Base-by-base conservation (phyloP, 2,888 invertebrate genomes). In the Himalopsyche kuldschensis region DNA sequence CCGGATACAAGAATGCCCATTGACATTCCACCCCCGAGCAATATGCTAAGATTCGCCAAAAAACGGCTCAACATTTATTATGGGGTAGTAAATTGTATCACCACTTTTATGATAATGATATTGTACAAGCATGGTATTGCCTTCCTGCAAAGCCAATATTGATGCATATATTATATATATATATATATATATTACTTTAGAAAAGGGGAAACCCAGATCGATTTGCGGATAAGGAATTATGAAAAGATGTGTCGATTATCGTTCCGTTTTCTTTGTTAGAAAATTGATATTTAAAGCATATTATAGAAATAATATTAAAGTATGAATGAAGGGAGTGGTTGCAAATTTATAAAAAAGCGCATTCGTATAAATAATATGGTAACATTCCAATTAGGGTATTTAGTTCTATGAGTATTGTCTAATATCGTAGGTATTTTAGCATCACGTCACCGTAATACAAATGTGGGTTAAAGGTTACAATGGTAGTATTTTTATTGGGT, bases 161-260 rank as follows among this genome's bases (percentile, higher is more conserved):
- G 80, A 83, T 80, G 83, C 83, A 83, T 83, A 83, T 78, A 83
- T 83, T 83, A 83, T 77, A 78, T 78, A 83, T 83, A 83, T 46
- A 80, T 83, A 63, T 77, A 78, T 78, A 83, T 83, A 83, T 46
- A 80, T 83, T 55, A 78, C 24, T 15, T 15, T 1, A 27, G 69
- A 27, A 69, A 80, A 32, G 69, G 80, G 75, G 46, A 55, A 83
- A 80, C n/a, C 24, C 41, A 17, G 27, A 80, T 69, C 69, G 69
- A 69, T 69, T 30, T 69, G 4, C 69, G 69, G 80, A 55, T 75
- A 78, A 79, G 27, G 69, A 75, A 82, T 79, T 81, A 81, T 55
- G 76, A 47, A 30, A n/a, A 79, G 79, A 82, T 69, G 47, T 79
- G 47, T 63, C 11, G 32, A 35, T 63, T 55, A 55, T 32, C 31